Base-by-base conservation (phyloP, 2,797 vertebrate genomes). In the Potorous gilbertii region DNA sequence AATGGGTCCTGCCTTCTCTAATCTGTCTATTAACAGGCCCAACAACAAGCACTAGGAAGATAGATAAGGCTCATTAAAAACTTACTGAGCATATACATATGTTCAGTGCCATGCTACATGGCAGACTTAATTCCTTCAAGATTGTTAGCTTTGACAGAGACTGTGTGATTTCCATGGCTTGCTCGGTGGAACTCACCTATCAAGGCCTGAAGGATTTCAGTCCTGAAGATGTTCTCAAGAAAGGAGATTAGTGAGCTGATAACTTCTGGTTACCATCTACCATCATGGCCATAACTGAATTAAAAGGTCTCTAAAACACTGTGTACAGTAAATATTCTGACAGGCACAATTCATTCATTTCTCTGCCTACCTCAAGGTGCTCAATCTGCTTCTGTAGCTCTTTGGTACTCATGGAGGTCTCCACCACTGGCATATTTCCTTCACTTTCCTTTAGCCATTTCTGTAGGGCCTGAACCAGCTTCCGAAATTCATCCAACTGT, bases 381-480 rank as follows among this genome's bases (percentile, higher is more conserved):
- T 99, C 99, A 74, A 99, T 98, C 98, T 98, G 98, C 95, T 99
- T 99, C 97, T 99, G 99, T 97, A 99, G 99, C 56, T 99, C 99
- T 96, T 99, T 99, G 0, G 99, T 99, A 98, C 98, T 99, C 95
- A 99, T 98, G 96, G 97, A 99, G 97, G 99, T 98, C 97, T 99
- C 99, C 40, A 99, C 98, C 74, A 98, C 62, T 0, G 99, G 99
- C 96, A 99, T 98, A 97, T 98, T 99, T 91, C 99, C 99, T 98
- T 99, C 99, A 0, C 98, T 98, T 87, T 99, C 99, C 98, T 99
- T 99, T 66, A 99, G 98, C 99, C 99, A 99, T 98, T 99, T 99
- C 98, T 99, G 98, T 97, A 99, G 91, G 93, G 99, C 98, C 54
- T 98, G 98, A 0, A 99, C 99, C 98, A 99, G 98, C 93, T 98